A percentile compares a stretch with the other conserved stretches of the same genome.
Evolutionary conservation across 2,113 vertebrate species (phyloP).

Genomic region (Casuarius casuarius): DNA sequence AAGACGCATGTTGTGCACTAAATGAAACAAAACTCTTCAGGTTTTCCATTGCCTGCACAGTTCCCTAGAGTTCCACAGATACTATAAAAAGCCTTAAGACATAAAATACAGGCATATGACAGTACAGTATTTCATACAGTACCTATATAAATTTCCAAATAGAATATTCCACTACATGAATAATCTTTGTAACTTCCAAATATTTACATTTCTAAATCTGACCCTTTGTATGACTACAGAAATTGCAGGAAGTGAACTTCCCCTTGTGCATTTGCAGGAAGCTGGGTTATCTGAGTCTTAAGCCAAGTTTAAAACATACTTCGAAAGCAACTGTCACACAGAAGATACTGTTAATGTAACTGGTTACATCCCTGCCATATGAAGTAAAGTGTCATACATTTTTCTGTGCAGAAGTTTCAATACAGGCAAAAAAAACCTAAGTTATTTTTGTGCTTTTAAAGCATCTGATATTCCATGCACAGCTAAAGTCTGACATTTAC

Average conservation of each 20-base stretch:
- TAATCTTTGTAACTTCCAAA: constrained; percentile 18
- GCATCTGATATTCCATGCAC: background rate
- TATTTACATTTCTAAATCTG: constrained; percentile 45
- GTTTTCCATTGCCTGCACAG: background rate
- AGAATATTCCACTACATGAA: constrained; percentile 29
- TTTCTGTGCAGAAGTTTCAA: background rate
- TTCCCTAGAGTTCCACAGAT: constrained; percentile 11
- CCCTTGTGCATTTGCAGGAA: constrained; percentile 25
- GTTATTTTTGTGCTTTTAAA: background rate
- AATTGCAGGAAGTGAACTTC: constrained; percentile 27
- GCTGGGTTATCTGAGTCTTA: constrained; percentile 8
- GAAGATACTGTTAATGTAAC: background rate
- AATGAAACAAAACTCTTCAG: constrained; percentile 34
- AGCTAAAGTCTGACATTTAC: background rate
- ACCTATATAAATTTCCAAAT: constrained; percentile 6
- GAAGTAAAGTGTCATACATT: background rate
- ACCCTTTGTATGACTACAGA: constrained; percentile 41
- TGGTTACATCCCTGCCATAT: background rate
- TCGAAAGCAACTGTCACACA: background rate
- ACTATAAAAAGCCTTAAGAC: constrained; percentile 38
- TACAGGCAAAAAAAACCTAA: background rate
- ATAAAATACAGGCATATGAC: background rate
- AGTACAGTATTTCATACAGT: constrained; percentile 19
- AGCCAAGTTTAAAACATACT: constrained; percentile 24
- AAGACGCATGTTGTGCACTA: background rate